These are phyloP conservation scores for Helogale parvula DNA, from an alignment of 2,113 vertebrate genomes.

Conservation along the genomic window DNA sequence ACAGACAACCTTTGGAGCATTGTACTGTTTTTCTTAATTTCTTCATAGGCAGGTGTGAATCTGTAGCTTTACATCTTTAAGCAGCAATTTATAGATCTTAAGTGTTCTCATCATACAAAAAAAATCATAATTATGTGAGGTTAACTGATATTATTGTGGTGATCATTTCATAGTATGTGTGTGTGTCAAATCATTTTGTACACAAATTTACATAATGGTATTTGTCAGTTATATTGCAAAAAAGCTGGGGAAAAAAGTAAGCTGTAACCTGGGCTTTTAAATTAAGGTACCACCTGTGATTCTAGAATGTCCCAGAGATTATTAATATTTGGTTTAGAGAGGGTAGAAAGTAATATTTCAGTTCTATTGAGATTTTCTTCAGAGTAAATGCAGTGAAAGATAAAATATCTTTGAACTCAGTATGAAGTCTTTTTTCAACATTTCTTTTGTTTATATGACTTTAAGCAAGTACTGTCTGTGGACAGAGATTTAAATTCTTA, in stretches of 20 bases:
- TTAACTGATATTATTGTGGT: neutral
- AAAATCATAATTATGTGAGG: neutral
- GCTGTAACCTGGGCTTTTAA: neutral
- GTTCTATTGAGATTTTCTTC: conserved; percentile 23
- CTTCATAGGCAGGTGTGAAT: neutral
- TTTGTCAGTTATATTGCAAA: neutral
- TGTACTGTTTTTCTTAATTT: neutral
- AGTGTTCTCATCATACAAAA: neutral
- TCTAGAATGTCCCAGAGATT: conserved; percentile 37
- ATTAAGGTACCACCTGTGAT: neutral
- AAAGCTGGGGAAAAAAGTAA: neutral
- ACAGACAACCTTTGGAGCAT: neutral
- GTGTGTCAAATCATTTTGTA: neutral
- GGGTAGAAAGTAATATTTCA: conserved; percentile 30
- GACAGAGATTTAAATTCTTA: conserved; percentile 55
- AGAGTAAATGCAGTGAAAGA: neutral
- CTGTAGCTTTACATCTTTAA: neutral
- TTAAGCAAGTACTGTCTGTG: conserved; percentile 5
- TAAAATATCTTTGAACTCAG: neutral
- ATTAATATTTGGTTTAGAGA: conserved; percentile 28
- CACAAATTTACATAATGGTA: neutral
- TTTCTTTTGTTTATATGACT: conserved; percentile 48
- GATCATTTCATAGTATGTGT: neutral
- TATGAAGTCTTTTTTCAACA: neutral
- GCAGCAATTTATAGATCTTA: neutral